These are phyloP conservation scores for Morone chrysops DNA, from an alignment of 2,113 vertebrate genomes.

Conservation along the genomic window DNA sequence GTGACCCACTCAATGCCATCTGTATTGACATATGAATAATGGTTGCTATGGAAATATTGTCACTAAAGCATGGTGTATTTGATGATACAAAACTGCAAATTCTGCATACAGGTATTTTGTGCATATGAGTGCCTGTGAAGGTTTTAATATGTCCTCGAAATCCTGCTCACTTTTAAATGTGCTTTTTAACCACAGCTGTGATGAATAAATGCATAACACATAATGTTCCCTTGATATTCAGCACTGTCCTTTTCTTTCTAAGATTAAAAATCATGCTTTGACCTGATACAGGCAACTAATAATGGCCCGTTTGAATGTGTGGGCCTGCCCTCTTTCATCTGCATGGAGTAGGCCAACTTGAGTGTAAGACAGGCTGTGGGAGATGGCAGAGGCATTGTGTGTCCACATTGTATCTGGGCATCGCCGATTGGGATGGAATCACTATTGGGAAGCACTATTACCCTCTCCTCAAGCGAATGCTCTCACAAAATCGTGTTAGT, in stretches of 20 bases:
- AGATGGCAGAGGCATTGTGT: background rate
- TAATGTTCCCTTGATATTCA: conserved; percentile 1
- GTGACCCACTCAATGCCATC: conserved; percentile 2
- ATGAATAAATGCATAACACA: background rate
- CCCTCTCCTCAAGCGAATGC: background rate
- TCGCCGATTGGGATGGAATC: background rate
- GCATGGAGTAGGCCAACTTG: conserved; percentile 17
- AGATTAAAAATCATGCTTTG: background rate
- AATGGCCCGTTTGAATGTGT: conserved; percentile 13
- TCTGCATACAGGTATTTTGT: background rate
- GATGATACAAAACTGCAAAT: background rate
- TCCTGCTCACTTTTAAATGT: background rate
- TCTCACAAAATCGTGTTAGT: conserved; percentile 32
- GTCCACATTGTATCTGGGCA: conserved; percentile 17
- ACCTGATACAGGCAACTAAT: background rate
- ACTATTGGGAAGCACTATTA: conserved; percentile 1
- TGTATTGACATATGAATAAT: conserved; percentile 23
- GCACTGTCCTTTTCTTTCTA: conserved; percentile 2
- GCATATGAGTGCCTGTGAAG: background rate
- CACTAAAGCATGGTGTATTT: background rate
- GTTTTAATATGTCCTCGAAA: background rate
- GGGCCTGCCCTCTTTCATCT: conserved; percentile 13
- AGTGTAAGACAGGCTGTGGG: background rate
- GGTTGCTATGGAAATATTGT: conserved; percentile 32
- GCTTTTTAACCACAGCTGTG: background rate